phyloP scores from a whole-genome alignment of 2,113 vertebrate genomes.

The Phylloscopus whistleri region DNA sequence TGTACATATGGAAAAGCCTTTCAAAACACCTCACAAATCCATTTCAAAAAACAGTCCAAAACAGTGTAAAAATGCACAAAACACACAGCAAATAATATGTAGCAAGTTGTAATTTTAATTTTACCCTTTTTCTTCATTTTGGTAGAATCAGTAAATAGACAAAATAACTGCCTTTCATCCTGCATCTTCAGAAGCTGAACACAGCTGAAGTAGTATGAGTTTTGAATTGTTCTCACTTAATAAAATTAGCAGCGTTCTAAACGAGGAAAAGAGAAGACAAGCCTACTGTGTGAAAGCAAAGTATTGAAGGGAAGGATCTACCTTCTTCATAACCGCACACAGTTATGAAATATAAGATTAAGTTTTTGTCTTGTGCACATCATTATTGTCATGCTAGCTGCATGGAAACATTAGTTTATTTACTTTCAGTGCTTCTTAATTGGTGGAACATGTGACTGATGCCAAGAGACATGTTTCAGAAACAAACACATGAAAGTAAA shows the following conservation, averaged over 20 bases:
- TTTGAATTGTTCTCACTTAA: not conserved
- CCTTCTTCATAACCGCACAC: not conserved
- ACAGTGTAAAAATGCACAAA: not conserved
- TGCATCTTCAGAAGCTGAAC: not conserved
- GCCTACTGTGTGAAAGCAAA: not conserved
- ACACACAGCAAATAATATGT: not conserved
- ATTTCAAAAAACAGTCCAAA: not conserved
- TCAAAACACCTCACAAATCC: not conserved
- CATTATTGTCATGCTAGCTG: not conserved
- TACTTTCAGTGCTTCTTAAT: not conserved
- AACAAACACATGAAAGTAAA: not conserved
- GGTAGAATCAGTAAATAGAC: not conserved
- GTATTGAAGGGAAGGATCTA: not conserved
- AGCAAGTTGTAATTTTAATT: not conserved
- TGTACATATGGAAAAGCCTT: rapidly evolving
- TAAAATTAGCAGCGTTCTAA: not conserved
- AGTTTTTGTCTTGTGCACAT: not conserved
- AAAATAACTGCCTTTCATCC: not conserved
- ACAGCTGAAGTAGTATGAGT: not conserved
- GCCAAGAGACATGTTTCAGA: not conserved
- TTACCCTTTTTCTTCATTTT: not conserved
- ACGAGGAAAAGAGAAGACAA: not conserved
- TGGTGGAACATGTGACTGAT: not conserved
- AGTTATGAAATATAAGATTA: not conserved
- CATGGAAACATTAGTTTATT: not conserved